These are phyloP conservation scores for Idris sp. DNA, from an alignment of 1,140 invertebrate species.

Conservation along the genomic window DNA sequence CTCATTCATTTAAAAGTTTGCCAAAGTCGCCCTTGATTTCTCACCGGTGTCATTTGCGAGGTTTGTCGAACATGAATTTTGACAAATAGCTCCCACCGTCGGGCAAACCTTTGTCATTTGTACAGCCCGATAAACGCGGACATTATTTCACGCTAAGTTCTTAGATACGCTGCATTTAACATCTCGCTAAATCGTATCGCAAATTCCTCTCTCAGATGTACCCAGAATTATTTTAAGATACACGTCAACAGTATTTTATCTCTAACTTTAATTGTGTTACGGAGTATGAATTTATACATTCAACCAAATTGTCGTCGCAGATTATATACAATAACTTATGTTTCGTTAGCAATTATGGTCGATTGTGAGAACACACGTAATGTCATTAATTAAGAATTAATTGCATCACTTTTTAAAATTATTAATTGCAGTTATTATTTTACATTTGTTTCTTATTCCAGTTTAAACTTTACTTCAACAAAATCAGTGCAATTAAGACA, in stretches of 20 bases:
- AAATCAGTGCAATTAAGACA: no score
- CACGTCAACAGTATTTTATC: slow-evolving; percentile 46
- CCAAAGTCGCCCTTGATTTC: slow-evolving; percentile 34
- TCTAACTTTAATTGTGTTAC: slow-evolving; percentile 34
- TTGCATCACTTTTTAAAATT: not conserved
- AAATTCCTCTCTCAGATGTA: slow-evolving; percentile 44
- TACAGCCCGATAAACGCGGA: slow-evolving; percentile 51
- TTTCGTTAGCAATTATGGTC: slow-evolving; percentile 32
- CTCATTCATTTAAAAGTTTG: no score
- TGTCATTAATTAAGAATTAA: no score
- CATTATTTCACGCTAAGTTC: slow-evolving; percentile 51
- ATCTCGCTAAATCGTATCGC: slow-evolving; percentile 22
- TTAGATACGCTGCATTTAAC: slow-evolving; percentile 43
- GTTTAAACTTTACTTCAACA: no score
- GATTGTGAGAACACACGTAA: not conserved
- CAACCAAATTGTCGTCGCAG: slow-evolving; percentile 12
- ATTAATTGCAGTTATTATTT: slow-evolving; percentile 2
- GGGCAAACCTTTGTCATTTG: slow-evolving; percentile 47
- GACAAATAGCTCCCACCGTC: slow-evolving; percentile 44
- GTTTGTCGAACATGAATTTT: slow-evolving; percentile 36
- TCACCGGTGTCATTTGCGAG: slow-evolving; percentile 9
- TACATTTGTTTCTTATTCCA: no score
- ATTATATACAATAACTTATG: slow-evolving; percentile 23
- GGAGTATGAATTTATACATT: slow-evolving; percentile 33
- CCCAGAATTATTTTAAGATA: slow-evolving; percentile 46